Evolutionary conservation across 2,797 vertebrate genomes (phyloP), one percentile per base, ranked within the genome.

Genomic region (Neostethus bicornis): DNA sequence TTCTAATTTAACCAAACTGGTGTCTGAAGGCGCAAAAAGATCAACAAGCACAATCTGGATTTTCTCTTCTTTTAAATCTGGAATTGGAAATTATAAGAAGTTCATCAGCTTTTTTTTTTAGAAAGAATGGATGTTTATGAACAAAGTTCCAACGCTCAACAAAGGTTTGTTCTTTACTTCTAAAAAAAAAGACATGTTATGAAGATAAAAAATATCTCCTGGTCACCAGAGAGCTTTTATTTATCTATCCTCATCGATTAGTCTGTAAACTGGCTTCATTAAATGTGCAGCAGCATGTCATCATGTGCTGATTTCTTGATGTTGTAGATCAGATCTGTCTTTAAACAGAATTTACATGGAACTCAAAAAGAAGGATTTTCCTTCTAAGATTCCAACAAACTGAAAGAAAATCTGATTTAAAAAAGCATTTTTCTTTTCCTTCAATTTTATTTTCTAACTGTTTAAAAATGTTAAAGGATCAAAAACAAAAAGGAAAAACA

Each of bases 71-170:
- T 51, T 54, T 20, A 50, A 41, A 28, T 71, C 41, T 61, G 55
- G 24, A 14, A 39, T 20, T 13, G 51, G 70, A 42, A 9, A 28
- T 60, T 57, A 46, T 47, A 45, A 70, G 78, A 75, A 85, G 63
- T 85, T 81, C 11, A 72, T 14, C 7, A 32, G 11, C 46, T 58
- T 43, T 32, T 7, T 52, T 45, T 31, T 34, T 59, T 2, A 73
- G 29, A 51, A 73, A 34, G 16, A 70, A 39, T 17, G 28, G 34
- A 59, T 45, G 62, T 73, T 41, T 39, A 17, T 31, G 46, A 65
- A 53, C n/a, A 51, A 82, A 80, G 57, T 81, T 70, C 74, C 51
- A 66, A 79, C 83, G 85, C 14, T 2, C 68, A 61, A 16, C 66
- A 68, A 60, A 81, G 83, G 85, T 86, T 49, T 61, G 80, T 84